Conservation (phyloP, 2,113 vertebrate species). For the Petrocephalus zakoni region DNA sequence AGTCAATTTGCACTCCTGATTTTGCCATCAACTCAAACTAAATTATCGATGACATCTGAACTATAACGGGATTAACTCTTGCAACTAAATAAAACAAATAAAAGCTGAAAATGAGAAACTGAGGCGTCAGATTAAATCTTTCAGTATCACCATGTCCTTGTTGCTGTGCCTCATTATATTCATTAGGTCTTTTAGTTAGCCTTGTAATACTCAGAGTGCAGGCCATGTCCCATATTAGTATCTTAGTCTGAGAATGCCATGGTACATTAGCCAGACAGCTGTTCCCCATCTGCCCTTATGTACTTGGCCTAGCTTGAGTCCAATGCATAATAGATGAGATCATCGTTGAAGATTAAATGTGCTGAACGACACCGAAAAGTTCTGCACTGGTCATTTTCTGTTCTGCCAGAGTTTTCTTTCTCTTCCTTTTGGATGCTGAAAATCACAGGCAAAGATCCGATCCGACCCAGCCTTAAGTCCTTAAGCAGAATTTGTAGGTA, state of each 20-base stretch:
- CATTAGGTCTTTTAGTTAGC: background rate
- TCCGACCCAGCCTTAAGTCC: background rate
- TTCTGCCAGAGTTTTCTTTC: background rate
- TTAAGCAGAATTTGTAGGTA: background rate
- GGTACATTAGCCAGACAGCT: background rate
- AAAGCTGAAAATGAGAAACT: background rate
- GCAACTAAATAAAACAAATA: background rate
- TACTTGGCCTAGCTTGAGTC: background rate
- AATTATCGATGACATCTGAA: background rate
- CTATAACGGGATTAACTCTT: background rate
- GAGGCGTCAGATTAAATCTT: background rate
- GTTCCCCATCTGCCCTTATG: background rate
- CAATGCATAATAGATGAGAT: background rate
- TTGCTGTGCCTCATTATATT: background rate
- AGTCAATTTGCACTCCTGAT: background rate
- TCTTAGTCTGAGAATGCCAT: background rate
- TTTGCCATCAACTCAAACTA: background rate
- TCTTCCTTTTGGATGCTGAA: background rate
- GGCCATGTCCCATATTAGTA: background rate
- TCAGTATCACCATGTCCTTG: background rate
- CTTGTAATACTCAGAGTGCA: background rate
- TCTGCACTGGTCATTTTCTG: background rate
- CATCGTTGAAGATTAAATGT: background rate
- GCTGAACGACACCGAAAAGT: background rate
- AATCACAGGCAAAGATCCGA: background rate